Base-by-base conservation (phyloP, 1,140 invertebrate species). In the Lordiphosa collinella region DNA sequence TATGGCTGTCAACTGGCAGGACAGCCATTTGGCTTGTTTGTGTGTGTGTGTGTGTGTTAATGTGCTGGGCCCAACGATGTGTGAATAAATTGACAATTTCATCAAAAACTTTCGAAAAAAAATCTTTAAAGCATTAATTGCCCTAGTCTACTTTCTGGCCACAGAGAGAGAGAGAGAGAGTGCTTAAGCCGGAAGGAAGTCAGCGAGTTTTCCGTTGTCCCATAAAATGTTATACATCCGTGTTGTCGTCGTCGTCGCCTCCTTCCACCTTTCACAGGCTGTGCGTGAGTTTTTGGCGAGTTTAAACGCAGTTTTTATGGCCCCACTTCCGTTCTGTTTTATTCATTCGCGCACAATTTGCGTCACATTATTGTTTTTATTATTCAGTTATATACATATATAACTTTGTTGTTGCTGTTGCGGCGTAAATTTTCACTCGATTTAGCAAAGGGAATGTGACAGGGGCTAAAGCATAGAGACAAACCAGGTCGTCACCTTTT, bases 331-430 rank as follows among this genome's bases (percentile, higher is more conserved):
- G 76, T 51, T 82, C 59, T 80, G 76, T 80, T 80, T 80, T 82
- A 80, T 80, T 82, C 66, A 80, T 80, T 80, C 61, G 76, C 76
- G 71, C 71, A 71, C 75, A 82, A 80, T 80, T 80, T 80, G 76
- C 75, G 60, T 73, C 79, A 82, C 61, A 82, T 80, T 82, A 82
- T 80, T 80, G 66, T 70, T 82, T 82, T 82, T 82, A 82, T 80
- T 82, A 75, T 80, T 80, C 75, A 56, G 55, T 41, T 35, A 46
- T 40, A 34, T 36, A 22, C 7, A 14, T 44, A 29, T 8, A 25
- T 43, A 29, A 41, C 6, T 35, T 18, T 40, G 11, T 47, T 37
- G 31, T 35, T 40, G 49, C 4, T 25, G 22, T 25, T 25, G 22
- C 7, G 18, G 22, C 22, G 36, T 57, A 49, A 43, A 60, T 60